Conservation (phyloP, 2,113 vertebrate species). For the Lynx canadensis region DNA sequence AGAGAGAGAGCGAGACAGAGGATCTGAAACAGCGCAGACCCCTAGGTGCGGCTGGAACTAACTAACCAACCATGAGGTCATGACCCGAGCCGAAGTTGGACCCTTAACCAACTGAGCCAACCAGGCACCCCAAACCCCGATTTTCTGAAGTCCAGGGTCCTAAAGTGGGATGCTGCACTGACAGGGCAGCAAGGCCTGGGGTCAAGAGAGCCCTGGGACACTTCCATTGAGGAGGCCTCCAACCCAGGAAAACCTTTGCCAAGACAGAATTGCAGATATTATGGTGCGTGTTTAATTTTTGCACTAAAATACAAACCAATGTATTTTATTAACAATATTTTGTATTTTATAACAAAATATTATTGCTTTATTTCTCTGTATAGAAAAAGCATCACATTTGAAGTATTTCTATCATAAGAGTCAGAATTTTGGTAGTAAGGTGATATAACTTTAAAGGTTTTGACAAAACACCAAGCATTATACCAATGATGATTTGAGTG, state of each 20-base stretch:
- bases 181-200: background rate
- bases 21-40: too few relatives aligned
- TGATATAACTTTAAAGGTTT: background rate
- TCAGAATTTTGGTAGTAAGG: background rate
- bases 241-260: background rate
- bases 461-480: background rate
- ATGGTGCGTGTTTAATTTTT: background rate
- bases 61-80: too few relatives aligned
- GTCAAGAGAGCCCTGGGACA: background rate
- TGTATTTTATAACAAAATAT: background rate
- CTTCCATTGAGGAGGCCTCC: background rate
- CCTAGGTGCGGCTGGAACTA: too few relatives aligned
- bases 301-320: background rate
- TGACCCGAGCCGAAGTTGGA: too few relatives aligned
- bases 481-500: background rate
- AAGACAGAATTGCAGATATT: background rate
- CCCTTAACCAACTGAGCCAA: too few relatives aligned
- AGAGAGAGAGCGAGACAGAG: too few relatives aligned
- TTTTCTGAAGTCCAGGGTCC: background rate
- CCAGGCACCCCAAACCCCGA: background rate
- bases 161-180: background rate
- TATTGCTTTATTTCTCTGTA: background rate
- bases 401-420: slow-evolving; percentile 16
- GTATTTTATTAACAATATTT: too few relatives aligned
- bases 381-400: background rate